Conservation (phyloP, 2,113 vertebrate genomes). For the Polypterus bichir region DNA sequence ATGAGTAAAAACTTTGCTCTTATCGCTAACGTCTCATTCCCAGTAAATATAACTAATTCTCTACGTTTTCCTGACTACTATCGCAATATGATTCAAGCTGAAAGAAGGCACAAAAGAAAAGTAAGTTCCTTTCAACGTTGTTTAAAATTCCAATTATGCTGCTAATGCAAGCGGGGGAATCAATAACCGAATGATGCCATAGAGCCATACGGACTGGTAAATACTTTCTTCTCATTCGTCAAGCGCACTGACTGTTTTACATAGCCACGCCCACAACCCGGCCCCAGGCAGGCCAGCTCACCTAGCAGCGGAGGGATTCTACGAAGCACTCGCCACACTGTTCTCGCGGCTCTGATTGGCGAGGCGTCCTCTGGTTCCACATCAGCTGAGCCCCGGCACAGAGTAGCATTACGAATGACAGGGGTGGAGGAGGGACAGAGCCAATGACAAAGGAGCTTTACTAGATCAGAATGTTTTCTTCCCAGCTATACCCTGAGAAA, state of each 20-base stretch:
- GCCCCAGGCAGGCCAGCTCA: constrained; percentile 28
- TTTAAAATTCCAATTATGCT: too few relatives aligned
- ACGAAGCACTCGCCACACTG: neutral
- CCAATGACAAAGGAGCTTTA: constrained; percentile 13
- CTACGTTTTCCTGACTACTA: too few relatives aligned
- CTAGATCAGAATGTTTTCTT: neutral
- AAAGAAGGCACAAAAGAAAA: neutral
- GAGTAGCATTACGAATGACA: neutral
- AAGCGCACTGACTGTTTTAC: rapidly evolving
- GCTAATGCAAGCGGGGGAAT: rapidly evolving
- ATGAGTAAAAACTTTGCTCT: too few relatives aligned
- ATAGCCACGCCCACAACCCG: constrained; percentile 30
- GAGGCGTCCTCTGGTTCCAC: constrained; percentile 48
- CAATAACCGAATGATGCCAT: rapidly evolving
- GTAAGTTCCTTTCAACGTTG: neutral
- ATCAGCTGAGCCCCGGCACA: constrained; percentile 59
- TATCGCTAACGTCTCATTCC: rapidly evolving
- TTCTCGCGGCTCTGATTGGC: constrained; percentile 47
- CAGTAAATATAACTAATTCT: too few relatives aligned
- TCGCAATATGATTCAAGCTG: too few relatives aligned
- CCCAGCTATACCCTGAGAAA: rapidly evolving
- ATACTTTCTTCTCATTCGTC: rapidly evolving
- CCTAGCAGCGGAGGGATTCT: constrained; percentile 38
- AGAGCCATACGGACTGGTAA: neutral
- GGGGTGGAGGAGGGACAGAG: constrained; percentile 10